Conservation (phyloP, 2,113 vertebrate genomes). For the Octodon degus region DNA sequence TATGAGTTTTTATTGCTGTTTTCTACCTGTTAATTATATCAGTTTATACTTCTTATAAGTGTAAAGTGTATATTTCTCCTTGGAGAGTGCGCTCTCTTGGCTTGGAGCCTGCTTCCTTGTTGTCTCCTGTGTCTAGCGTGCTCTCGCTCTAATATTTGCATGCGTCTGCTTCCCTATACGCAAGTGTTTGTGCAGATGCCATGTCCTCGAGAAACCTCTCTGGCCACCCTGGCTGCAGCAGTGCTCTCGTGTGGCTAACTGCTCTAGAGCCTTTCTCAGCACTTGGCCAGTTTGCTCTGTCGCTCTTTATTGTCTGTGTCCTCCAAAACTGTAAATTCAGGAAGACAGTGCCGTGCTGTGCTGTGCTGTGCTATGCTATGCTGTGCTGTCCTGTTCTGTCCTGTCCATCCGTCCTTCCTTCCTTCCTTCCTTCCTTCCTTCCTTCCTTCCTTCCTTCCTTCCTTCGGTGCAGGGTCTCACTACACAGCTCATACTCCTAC, state of each 20-base stretch:
- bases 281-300: background rate
- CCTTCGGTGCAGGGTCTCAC: no score
- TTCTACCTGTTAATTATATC: background rate
- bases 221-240: background rate
- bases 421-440: no score
- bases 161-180: background rate
- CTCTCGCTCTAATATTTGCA: background rate
- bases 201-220: background rate
- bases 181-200: background rate
- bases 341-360: background rate
- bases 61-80: background rate
- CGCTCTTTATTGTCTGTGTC: background rate
- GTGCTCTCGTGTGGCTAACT: background rate
- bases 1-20: conserved; percentile 16
- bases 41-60: conserved; percentile 8
- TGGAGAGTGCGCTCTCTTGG: background rate
- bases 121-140: background rate
- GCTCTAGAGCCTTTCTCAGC: background rate
- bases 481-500: no score
- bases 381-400: no score
- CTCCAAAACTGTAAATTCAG: background rate
- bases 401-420: no score
- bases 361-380: no score
- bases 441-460: no score
- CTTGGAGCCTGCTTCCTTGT: background rate